Base-by-base conservation (phyloP, 2,797 vertebrate species). In the Thamnophis elegans region DNA sequence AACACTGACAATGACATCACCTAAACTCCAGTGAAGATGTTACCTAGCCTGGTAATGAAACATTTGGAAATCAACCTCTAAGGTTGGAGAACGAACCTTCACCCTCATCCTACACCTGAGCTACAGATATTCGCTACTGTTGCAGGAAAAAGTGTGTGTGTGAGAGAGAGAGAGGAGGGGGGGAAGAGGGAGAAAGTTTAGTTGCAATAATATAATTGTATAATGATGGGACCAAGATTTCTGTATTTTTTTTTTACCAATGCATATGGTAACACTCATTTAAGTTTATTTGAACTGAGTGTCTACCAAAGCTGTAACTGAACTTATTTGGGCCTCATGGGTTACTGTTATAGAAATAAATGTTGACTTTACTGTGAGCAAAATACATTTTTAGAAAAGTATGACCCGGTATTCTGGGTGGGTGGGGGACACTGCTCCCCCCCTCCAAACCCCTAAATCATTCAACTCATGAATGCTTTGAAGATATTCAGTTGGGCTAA, bases 391-490 rank as follows among this genome's bases (percentile, higher is more conserved):
- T 56, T 12, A 4, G 3, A 78, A 78, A 78, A 42, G 32, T 78
- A 87, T 8, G 16, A n/a, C 54, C 8, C 3, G 1, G n/a, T 86
- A 28, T 62, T 10, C 47, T 85, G 25, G 5, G 25, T 87, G 28
- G 51, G n/a, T 11, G 55, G n/a, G n/a, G n/a, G n/a, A 58, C 86
- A 3, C 51, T 87, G 25, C 28, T n/a, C 13, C 54, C 55, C 55
- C 54, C 54, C 53, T 1, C 10, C 11, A 5, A 56, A 56, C 42
- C 55, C 85, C 10, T 32, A 91, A 94, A 94, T 62, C 0, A 86
- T 59, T 96, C 93, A 20, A 91, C 4, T 18, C n/a, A 60, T 93
- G 90, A 92, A 56, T 85, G 22, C 86, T 53, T 56, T 89, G 85
- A 53, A n/a, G 89, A 26, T 94, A 73, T 89, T 87, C 91, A 88